A percentile compares a stretch with the other conserved stretches of the same genome.
Evolutionary conservation across 2,113 vertebrate genomes (phyloP).

Genomic region (Megaceryle torquata): DNA sequence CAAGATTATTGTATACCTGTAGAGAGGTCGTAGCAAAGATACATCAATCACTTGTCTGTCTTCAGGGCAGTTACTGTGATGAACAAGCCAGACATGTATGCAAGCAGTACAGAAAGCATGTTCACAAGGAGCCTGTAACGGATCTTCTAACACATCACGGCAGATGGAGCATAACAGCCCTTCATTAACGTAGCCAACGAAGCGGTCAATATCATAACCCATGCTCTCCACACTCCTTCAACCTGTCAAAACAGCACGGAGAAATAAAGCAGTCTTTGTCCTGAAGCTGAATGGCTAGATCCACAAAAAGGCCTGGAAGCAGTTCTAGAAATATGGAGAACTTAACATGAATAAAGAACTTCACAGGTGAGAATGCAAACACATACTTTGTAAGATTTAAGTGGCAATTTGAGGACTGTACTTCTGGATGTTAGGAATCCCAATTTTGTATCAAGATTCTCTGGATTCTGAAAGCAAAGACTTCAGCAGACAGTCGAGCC

Average conservation of each 20-base stretch:
- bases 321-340: not conserved
- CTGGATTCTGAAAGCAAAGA: not conserved
- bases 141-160: constrained; percentile 84
- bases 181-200: constrained; percentile 88
- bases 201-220: constrained; percentile 89
- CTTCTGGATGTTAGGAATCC: not conserved
- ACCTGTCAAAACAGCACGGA: not conserved
- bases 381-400: not conserved
- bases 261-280: not conserved
- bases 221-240: constrained; percentile 62
- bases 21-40: constrained; percentile 79
- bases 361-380: not conserved
- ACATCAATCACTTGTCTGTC: constrained; percentile 82
- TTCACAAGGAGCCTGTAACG: constrained; percentile 89
- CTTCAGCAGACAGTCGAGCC: not conserved
- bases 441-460: not conserved
- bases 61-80: constrained; percentile 86
- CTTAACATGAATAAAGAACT: not conserved
- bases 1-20: constrained; percentile 70
- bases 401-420: not conserved
- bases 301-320: not conserved
- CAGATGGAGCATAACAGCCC: constrained; percentile 89
- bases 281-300: not conserved
- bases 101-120: constrained; percentile 87
- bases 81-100: constrained; percentile 85